A percentile compares a stretch with the other conserved stretches of the same genome.
phyloP scores from a whole-genome alignment of 2,797 vertebrate genomes.

The Aldrovandia affinis region DNA sequence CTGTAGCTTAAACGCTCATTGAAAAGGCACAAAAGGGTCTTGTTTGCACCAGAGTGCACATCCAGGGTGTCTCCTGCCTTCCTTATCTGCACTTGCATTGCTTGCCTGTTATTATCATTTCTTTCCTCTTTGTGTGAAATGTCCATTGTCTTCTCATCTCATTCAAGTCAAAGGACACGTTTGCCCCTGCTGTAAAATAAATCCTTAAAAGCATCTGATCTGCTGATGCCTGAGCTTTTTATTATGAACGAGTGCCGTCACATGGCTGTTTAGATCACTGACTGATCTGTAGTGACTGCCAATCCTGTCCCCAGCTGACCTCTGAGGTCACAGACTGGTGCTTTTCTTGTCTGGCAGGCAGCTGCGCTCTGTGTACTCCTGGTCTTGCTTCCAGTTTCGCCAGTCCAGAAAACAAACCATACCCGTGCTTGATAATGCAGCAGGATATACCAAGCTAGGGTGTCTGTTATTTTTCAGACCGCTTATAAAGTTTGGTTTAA shows the following conservation, averaged over 20 bases:
- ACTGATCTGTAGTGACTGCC: neutral
- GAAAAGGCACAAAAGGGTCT: neutral
- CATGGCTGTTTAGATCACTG: neutral
- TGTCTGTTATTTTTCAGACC: neutral
- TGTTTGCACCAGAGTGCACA: neutral
- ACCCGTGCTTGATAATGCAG: neutral
- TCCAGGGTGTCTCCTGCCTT: neutral
- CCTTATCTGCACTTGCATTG: neutral
- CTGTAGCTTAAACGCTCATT: neutral
- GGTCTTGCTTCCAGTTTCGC: neutral
- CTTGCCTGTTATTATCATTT: neutral
- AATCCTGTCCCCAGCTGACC: neutral
- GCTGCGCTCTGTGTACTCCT: neutral
- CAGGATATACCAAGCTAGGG: neutral
- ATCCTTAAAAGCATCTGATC: neutral
- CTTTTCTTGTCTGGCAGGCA: neutral
- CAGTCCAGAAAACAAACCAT: neutral
- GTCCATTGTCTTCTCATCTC: neutral
- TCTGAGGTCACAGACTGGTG: neutral
- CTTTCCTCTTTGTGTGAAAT: neutral
- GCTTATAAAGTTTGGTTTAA: neutral
- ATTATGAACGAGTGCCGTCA: neutral
- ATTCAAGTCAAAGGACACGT: neutral
- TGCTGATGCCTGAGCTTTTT: neutral
- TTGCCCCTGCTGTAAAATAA: constrained; percentile 10